Conservation (phyloP, 1,140 invertebrate genomes). For the Zaprionus capensis region DNA sequence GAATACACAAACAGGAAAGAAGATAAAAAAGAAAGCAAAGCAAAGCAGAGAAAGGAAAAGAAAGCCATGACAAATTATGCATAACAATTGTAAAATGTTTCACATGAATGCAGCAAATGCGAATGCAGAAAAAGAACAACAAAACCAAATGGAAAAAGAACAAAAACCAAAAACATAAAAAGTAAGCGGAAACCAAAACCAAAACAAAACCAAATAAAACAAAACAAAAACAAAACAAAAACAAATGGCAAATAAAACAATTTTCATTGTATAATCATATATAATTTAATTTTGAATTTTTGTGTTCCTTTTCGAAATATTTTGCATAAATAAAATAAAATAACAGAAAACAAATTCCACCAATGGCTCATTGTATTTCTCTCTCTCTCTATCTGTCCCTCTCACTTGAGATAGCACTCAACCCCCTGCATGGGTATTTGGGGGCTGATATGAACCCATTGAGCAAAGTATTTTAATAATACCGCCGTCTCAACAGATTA, state of each 20-base stretch:
- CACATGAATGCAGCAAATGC: constrained; percentile 45
- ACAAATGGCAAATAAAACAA: constrained; percentile 58
- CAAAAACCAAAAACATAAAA: constrained; percentile 68
- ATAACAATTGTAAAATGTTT: constrained; percentile 75
- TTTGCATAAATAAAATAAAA: constrained; percentile 84
- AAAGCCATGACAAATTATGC: constrained; percentile 41
- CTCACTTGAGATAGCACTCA: neutral
- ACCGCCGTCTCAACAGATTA: constrained; percentile 41
- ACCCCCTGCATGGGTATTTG: neutral
- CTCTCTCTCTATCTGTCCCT: neutral
- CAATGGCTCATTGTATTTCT: constrained; percentile 4
- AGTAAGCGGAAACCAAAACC: constrained; percentile 56
- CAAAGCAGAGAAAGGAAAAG: constrained; percentile 15
- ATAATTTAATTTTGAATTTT: constrained; percentile 80
- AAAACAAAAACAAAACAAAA: constrained; percentile 30
- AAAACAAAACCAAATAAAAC: constrained; percentile 37
- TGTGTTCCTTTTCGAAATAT: constrained; percentile 84
- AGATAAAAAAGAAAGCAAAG: neutral
- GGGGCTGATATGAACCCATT: constrained; percentile 23
- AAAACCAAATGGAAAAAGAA: constrained; percentile 19
- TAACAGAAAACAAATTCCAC: constrained; percentile 77
- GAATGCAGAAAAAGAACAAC: constrained; percentile 2
- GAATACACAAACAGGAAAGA: neutral
- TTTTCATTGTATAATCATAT: constrained; percentile 83
- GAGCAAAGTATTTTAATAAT: constrained; percentile 16